A percentile compares a stretch with the other conserved stretches of the same genome.
Evolutionary conservation across 2,888 invertebrate genomes (phyloP).

Genomic region (Tanytarsus gracilentus): DNA sequence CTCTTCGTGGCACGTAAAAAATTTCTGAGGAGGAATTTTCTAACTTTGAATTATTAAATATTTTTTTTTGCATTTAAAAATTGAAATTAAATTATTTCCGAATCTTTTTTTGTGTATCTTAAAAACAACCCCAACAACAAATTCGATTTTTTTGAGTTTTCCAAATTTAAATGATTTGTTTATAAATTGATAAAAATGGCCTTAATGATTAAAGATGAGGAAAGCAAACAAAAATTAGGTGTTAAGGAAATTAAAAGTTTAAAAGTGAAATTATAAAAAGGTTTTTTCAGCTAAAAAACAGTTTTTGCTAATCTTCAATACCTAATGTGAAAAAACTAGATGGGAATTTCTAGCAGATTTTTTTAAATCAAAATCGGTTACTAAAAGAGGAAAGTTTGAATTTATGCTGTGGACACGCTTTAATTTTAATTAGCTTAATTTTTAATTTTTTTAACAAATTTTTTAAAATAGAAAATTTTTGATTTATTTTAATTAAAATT

Average conservation of each 20-base stretch:
- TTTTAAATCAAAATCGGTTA: too few species aligned
- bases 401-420: too few species aligned
- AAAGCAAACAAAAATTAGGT: background rate
- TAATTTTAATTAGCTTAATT: too few species aligned
- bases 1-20: background rate
- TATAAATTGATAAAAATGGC: background rate
- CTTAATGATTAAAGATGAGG: background rate
- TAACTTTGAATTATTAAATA: conserved; percentile 15
- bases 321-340: too few species aligned
- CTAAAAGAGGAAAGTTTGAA: too few species aligned
- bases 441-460: too few species aligned
- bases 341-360: too few species aligned
- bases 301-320: too few species aligned
- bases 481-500: too few species aligned
- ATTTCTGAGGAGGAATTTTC: background rate
- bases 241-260: background rate
- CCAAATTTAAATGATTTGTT: conserved; percentile 28
- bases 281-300: too few species aligned
- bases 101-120: conserved; percentile 33
- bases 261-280: background rate
- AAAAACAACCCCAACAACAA: conserved; percentile 43
- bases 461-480: too few species aligned
- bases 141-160: conserved; percentile 39
- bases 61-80: background rate
- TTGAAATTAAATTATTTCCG: background rate